These are phyloP conservation scores for Panonychus citri DNA, from an alignment of 1,140 invertebrate genomes.

Conservation along the genomic window DNA sequence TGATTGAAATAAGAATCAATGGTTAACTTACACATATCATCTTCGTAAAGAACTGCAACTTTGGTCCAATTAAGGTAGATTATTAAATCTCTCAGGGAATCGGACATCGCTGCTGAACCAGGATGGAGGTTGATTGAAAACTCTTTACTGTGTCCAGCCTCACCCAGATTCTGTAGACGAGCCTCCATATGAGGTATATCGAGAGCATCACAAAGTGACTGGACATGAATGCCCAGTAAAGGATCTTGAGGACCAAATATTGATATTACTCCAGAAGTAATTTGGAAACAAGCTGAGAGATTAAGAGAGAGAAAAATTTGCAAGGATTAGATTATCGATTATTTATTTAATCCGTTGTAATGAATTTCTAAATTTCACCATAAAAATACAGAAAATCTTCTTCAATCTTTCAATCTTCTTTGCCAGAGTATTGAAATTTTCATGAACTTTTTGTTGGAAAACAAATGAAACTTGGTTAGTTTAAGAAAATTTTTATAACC, in stretches of 20 bases:
- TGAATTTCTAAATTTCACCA: no score
- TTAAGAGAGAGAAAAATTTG: neutral
- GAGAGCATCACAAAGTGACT: conserved; percentile 61
- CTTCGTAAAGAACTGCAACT: conserved; percentile 72
- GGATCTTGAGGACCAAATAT: conserved; percentile 69
- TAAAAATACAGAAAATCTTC: no score
- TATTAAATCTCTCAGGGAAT: conserved; percentile 64
- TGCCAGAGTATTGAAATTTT: no score
- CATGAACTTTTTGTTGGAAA: no score
- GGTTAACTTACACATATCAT: conserved; percentile 42
- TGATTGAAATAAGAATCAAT: neutral
- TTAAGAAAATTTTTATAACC: no score
- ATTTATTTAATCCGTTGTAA: no score
- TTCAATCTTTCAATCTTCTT: no score
- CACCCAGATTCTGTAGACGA: conserved; percentile 22
- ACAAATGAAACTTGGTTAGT: no score
- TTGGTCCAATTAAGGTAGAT: conserved; percentile 73
- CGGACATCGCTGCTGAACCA: conserved; percentile 59
- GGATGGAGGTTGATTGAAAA: conserved; percentile 86
- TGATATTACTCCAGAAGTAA: conserved; percentile 63
- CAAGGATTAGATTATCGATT: no score
- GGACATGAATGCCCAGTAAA: conserved; percentile 55
- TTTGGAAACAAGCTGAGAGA: conserved; percentile 60
- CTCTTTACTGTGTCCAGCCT: conserved; percentile 38
- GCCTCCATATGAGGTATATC: conserved; percentile 71